Base-by-base conservation (phyloP, 1,140 invertebrate genomes). In the Caerostris extrusa region DNA sequence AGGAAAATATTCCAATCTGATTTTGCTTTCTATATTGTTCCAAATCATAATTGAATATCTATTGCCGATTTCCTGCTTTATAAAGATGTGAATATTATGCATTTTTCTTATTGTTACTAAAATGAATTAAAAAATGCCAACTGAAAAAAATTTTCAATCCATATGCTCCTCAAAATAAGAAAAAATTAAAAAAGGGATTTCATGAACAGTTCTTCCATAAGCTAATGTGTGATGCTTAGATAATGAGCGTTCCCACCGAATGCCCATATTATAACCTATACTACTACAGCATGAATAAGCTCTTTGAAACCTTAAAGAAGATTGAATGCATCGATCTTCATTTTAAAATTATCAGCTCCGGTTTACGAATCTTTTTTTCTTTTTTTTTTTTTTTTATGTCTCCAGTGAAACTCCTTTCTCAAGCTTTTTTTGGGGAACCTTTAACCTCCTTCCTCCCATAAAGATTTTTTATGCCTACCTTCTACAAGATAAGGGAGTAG, bases 371-470 rank as follows among this genome's bases (percentile, higher is more conserved):
- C 71, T 34, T 77, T 77, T 77, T n/a, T n/a, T n/a, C n/a, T n/a
- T n/a, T n/a, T n/a, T n/a, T n/a, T n/a, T n/a, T n/a, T 2, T 34
- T 34, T 34, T 34, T 77, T 77, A 77, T 77, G 71, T 34, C 34
- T 4, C 34, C 34, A 50, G 71, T 77, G 53, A 77, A 50, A 77
- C 71, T 77, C 53, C 61, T 77, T 77, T 77, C 71, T 77, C 71
- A 77, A 77, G 71, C 71, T 77, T 8, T 12, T n/a, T 77, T 34
- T n/a, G 4, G 53, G 82, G 82, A 19, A 57, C 55, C 56, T 57
- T 19, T n/a, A 85, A 85, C 82, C 82, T 85, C 57, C 57, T 19
- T 57, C 82, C 55, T 85, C 57, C 55, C 53, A 85, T 85, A 85
- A 77, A 77, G 71, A 12, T 77, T 67, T 67, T 67, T 67, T 67